A percentile compares a stretch with the other conserved stretches of the same genome.
These are phyloP conservation scores for Micronycteris hirsuta DNA, from an alignment of 2,113 vertebrate species.

Conservation along the genomic window DNA sequence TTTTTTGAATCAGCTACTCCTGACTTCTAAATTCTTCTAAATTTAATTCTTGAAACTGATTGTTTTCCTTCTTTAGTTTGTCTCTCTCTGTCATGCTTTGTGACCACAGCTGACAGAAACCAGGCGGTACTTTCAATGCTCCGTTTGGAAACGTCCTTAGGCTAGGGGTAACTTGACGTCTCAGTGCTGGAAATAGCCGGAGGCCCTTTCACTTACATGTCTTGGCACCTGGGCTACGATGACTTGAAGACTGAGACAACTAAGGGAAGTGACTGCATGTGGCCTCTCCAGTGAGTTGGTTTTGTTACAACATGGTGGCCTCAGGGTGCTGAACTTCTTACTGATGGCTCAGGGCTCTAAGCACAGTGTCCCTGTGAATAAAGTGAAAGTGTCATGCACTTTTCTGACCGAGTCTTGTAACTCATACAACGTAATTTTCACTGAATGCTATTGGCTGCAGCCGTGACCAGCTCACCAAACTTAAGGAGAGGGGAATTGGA, in stretches of 20 bases:
- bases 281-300: background rate
- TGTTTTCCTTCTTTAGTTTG: background rate
- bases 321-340: background rate
- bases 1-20: background rate
- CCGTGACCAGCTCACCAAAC: background rate
- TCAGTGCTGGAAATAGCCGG: background rate
- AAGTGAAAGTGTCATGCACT: background rate
- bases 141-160: background rate
- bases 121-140: background rate
- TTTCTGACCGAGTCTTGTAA: background rate
- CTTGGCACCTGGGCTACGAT: background rate
- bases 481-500: background rate
- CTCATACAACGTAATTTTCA: background rate
- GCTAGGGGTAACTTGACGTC: background rate
- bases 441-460: background rate
- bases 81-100: background rate
- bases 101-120: background rate
- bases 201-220: background rate
- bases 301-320: background rate
- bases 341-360: background rate
- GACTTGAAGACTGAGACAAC: background rate
- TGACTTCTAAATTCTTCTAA: conserved; percentile 23
- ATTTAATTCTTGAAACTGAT: background rate
- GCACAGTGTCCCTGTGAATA: background rate
- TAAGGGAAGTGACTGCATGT: background rate